phyloP scores from a whole-genome alignment of 2,888 invertebrate species.

The Peribatodes rhomboidaria region DNA sequence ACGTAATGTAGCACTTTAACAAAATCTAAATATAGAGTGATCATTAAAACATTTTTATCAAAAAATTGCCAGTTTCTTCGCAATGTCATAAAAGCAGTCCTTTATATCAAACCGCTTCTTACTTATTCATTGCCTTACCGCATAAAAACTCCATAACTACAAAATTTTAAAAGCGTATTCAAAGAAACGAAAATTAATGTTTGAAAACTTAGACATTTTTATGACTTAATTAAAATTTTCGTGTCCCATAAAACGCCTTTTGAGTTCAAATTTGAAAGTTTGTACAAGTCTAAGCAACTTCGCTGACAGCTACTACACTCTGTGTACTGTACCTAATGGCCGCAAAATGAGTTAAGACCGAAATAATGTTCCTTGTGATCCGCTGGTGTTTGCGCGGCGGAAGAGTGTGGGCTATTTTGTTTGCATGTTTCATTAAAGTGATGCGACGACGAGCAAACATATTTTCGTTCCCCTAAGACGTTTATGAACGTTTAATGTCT shows the following conservation, averaged over 20 bases:
- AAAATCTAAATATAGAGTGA: neutral
- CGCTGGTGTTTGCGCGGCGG: slow-evolving; percentile 21
- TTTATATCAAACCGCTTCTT: neutral
- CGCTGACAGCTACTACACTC: slow-evolving; percentile 20
- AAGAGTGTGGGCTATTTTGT: slow-evolving; percentile 15
- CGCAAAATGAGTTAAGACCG: slow-evolving; percentile 24
- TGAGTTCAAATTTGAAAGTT: slow-evolving; percentile 27
- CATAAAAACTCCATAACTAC: slow-evolving; percentile 15
- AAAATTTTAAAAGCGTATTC: neutral
- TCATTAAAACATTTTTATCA: neutral
- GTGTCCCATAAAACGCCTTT: slow-evolving; percentile 10
- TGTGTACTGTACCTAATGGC: slow-evolving; percentile 13
- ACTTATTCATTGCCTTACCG: slow-evolving; percentile 7
- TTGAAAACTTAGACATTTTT: slow-evolving; percentile 28
- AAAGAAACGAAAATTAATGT: slow-evolving; percentile 18
- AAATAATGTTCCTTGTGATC: slow-evolving; percentile 27
- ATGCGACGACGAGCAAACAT: slow-evolving; percentile 29
- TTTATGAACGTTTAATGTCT: slow-evolving; percentile 38
- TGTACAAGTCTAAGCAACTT: slow-evolving; percentile 8
- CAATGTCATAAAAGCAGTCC: neutral
- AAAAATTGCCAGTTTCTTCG: neutral
- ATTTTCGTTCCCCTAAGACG: slow-evolving; percentile 25
- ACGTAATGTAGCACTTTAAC: neutral
- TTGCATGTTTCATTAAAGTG: slow-evolving; percentile 31
- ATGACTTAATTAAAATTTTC: slow-evolving; percentile 22